These are phyloP conservation scores for Agonum fuliginosum DNA, from an alignment of 2,888 invertebrate species.

Conservation along the genomic window DNA sequence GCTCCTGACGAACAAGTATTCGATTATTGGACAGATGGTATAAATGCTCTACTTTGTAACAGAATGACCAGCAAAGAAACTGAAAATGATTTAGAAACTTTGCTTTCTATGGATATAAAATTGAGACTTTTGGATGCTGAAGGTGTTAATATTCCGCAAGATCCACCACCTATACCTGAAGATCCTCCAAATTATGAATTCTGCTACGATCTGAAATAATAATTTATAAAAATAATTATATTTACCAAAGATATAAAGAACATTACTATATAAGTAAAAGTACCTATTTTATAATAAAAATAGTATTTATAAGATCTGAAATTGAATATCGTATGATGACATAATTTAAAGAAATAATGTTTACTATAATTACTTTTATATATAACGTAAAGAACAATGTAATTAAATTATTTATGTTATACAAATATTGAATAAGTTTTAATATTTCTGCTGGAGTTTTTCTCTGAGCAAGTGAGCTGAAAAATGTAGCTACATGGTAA, in stretches of 20 bases:
- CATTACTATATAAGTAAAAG: neutral
- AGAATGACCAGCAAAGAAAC: constrained; percentile 93
- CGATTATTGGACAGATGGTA: constrained; percentile 97
- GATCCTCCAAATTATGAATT: constrained; percentile 96
- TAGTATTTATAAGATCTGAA: constrained; percentile 31
- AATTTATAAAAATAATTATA: no score
- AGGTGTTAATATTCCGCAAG: constrained; percentile 94
- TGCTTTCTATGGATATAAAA: constrained; percentile 97
- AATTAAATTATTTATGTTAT: constrained; percentile 21
- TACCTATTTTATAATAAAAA: neutral
- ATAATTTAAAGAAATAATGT: constrained; percentile 5
- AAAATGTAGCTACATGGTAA: constrained; percentile 21
- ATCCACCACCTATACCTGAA: constrained; percentile 93
- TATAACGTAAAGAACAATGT: constrained; percentile 2
- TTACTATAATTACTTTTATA: constrained; percentile 10
- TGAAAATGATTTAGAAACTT: constrained; percentile 91
- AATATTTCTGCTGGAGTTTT: neutral
- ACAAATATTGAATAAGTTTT: constrained; percentile 1
- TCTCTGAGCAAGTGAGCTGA: neutral
- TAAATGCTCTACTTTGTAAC: constrained; percentile 90
- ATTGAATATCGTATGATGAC: constrained; percentile 1
- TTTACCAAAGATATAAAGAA: constrained; percentile 29
- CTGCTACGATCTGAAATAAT: constrained; percentile 84
- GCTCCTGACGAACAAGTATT: constrained; percentile 91
- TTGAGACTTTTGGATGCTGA: constrained; percentile 94